These are phyloP conservation scores for Oikopleura albicans DNA, from an alignment of 23 tunicate genomes.

Conservation along the genomic window DNA sequence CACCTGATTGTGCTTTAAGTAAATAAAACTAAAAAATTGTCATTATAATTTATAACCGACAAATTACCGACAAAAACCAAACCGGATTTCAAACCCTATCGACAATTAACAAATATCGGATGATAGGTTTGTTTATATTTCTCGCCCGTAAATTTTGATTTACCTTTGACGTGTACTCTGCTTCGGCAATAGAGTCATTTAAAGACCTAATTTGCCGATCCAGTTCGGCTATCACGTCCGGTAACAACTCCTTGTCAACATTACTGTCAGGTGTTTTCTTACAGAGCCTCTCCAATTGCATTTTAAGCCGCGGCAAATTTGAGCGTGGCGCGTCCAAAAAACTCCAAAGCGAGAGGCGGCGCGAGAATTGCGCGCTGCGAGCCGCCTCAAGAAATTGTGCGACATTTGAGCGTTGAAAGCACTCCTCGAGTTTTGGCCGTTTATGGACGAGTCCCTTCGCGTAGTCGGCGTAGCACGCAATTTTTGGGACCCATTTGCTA, in stretches of 20 bases:
- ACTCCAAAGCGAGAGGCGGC: not conserved
- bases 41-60: no score
- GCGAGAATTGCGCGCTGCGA: not conserved
- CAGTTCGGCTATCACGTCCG: not conserved
- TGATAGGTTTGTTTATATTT: no score
- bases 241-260: not conserved
- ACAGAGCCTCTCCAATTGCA: not conserved
- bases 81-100: no score
- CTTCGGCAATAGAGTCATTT: not conserved
- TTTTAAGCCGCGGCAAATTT: not conserved
- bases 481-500: not conserved
- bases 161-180: not conserved
- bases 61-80: no score
- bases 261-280: not conserved
- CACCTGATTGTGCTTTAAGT: no score
- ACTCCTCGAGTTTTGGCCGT: not conserved
- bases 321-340: not conserved
- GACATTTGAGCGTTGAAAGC: not conserved
- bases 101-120: no score
- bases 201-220: not conserved
- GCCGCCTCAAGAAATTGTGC: not conserved
- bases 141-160: no score
- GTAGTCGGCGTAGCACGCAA: not conserved
- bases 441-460: not conserved
- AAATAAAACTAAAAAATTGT: no score